phyloP scores from a whole-genome alignment of 2,888 invertebrate species.

The Parochlus steinenii region DNA sequence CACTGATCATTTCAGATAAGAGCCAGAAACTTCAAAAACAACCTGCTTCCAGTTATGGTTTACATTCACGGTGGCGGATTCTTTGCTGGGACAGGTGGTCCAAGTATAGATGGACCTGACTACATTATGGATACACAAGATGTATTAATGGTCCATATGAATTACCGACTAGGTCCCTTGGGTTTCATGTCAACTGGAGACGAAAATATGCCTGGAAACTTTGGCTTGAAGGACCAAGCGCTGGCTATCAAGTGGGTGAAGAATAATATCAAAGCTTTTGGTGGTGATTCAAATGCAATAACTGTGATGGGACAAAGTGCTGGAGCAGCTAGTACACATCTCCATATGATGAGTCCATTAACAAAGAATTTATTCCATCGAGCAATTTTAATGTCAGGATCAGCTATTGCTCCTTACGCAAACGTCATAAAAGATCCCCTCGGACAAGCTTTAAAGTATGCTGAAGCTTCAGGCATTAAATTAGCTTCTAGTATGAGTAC shows the following conservation, averaged over 20 bases:
- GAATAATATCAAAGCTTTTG: conserved; percentile 29
- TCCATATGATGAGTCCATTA: conserved; percentile 22
- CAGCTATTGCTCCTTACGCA: conserved; percentile 29
- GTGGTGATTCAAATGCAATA: conserved; percentile 17
- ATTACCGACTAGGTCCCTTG: conserved; percentile 31
- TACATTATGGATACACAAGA: conserved; percentile 34
- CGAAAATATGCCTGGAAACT: conserved; percentile 32
- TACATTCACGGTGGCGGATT: conserved; percentile 37
- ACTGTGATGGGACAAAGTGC: conserved; percentile 16
- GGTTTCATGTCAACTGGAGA: conserved; percentile 34
- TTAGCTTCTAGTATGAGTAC: conserved; percentile 21
- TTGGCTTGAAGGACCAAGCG: conserved; percentile 34
- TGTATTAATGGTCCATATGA: conserved; percentile 32
- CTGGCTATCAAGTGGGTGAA: conserved; percentile 32
- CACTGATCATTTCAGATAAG: background rate
- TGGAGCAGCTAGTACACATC: conserved; percentile 23
- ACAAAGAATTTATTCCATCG: conserved; percentile 28
- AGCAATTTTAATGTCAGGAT: conserved; percentile 33
- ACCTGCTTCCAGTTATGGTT: conserved; percentile 32
- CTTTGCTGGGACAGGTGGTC: conserved; percentile 31
- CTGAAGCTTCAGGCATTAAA: conserved; percentile 27
- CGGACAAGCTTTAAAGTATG: conserved; percentile 26
- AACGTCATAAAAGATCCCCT: conserved; percentile 18
- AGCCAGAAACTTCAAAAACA: conserved; percentile 16
- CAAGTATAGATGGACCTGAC: conserved; percentile 31